phyloP scores from a whole-genome alignment of 92 coral and sea anemone genomes.

The Galaxea fascicularis region DNA sequence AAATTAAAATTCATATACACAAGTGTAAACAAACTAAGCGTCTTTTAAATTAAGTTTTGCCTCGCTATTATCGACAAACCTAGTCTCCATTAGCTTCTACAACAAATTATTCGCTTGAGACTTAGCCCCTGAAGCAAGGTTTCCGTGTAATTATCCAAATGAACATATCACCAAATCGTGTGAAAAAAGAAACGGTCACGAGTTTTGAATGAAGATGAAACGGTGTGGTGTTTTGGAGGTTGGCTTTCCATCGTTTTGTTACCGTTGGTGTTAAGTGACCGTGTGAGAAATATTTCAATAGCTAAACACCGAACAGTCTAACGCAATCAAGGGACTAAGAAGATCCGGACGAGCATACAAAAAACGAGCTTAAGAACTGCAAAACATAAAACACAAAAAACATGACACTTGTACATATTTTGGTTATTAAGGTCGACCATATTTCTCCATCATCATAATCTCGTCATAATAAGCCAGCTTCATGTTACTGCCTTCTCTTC shows the following conservation, averaged over 20 bases:
- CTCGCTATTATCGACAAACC: not conserved
- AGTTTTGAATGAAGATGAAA: too few species aligned
- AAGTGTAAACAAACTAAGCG: not conserved
- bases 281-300: not conserved
- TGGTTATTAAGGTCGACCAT: constrained; percentile 34
- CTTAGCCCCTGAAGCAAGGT: not conserved
- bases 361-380: not conserved
- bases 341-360: not conserved
- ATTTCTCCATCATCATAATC: not conserved
- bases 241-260: too few species aligned
- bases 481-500: not conserved
- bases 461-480: not conserved
- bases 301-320: not conserved
- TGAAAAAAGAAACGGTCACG: too few species aligned
- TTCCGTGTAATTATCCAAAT: too few species aligned
- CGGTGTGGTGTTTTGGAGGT: too few species aligned
- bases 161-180: too few species aligned
- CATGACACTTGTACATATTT: not conserved
- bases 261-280: too few species aligned
- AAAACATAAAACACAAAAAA: not conserved
- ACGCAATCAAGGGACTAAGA: not conserved
- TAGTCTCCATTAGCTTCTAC: not conserved
- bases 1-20: not conserved
- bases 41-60: not conserved
- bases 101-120: not conserved